Evolutionary conservation across 2,113 vertebrate species (phyloP).

Genomic region (Malurus alboscapulatus): DNA sequence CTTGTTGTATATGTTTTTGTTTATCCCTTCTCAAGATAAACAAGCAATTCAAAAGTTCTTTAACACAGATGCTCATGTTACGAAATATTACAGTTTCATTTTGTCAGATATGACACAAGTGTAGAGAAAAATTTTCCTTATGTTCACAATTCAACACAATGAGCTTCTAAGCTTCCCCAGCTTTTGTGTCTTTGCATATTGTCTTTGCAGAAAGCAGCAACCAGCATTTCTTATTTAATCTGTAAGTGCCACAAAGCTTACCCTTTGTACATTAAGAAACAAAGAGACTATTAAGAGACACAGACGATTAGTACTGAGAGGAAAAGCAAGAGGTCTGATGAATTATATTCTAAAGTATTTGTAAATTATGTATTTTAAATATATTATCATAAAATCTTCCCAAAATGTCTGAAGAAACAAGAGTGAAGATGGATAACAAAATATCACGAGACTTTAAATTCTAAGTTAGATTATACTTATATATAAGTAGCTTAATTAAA

Average conservation of each 20-base stretch:
- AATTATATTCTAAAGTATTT: background rate
- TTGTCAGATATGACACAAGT: background rate
- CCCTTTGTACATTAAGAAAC: background rate
- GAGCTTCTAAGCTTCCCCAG: background rate
- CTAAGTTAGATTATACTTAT: background rate
- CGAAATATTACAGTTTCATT: background rate
- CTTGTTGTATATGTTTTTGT: background rate
- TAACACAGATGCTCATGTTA: background rate
- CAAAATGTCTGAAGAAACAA: background rate
- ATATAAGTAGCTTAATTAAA: background rate
- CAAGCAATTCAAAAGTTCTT: background rate
- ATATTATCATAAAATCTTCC: background rate
- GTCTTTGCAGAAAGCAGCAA: background rate
- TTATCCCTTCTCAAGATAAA: background rate
- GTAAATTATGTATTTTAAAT: background rate
- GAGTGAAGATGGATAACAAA: background rate
- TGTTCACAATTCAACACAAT: background rate
- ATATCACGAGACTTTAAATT: background rate
- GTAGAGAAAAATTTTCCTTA: background rate
- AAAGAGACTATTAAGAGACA: background rate
- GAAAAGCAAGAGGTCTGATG: background rate
- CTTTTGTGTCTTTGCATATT: background rate
- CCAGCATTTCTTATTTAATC: background rate
- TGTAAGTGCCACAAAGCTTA: background rate
- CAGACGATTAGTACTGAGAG: background rate